These are phyloP conservation scores for Xyrichtys novacula DNA, from an alignment of 2,797 vertebrate species.

Conservation along the genomic window DNA sequence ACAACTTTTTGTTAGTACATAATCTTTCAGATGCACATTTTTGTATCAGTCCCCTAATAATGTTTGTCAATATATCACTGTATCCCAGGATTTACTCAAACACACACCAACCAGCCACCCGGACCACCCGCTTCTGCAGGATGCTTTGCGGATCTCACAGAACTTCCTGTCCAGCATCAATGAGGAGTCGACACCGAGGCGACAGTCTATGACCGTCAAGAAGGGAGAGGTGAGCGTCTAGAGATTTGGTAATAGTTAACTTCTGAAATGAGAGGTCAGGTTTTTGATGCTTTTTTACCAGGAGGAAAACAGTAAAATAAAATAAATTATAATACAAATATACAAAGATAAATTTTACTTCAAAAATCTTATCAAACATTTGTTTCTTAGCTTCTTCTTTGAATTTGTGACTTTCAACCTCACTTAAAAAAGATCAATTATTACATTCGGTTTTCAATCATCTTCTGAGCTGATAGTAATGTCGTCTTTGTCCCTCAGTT, in stretches of 20 bases:
- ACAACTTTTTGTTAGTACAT: too few relatives aligned
- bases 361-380: too few relatives aligned
- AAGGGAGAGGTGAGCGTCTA: conserved; percentile 94
- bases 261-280: background rate
- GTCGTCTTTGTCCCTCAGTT: background rate
- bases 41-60: too few relatives aligned
- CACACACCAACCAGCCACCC: conserved; percentile 95
- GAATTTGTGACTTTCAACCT: too few relatives aligned
- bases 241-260: background rate
- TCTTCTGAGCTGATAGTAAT: background rate
- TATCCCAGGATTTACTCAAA: conserved; percentile 92
- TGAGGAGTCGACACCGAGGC: conserved; percentile 94
- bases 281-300: too few relatives aligned
- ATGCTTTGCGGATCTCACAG: conserved; percentile 96
- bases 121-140: conserved; percentile 93
- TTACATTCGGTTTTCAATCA: too few relatives aligned
- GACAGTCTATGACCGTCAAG: conserved; percentile 95
- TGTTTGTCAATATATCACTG: too few relatives aligned
- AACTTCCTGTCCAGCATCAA: conserved; percentile 99
- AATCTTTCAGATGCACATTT: too few relatives aligned
- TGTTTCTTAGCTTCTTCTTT: too few relatives aligned
- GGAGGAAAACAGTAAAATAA: background rate
- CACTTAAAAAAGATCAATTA: too few relatives aligned
- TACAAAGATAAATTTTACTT: too few relatives aligned
- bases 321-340: too few relatives aligned